These are phyloP conservation scores for Podilymbus podiceps DNA, from an alignment of 2,113 vertebrate species.

Conservation along the genomic window DNA sequence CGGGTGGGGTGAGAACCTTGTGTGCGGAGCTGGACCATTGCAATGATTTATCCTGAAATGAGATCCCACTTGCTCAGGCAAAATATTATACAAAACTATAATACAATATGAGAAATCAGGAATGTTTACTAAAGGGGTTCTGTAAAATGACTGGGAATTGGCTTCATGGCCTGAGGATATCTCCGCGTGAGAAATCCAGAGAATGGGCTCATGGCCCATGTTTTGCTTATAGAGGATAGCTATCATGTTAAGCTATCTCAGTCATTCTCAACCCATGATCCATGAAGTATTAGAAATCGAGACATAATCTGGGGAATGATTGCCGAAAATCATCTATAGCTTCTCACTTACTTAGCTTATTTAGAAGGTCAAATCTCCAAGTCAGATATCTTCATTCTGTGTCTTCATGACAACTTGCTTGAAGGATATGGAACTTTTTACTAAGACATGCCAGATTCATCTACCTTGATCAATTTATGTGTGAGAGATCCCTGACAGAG, in stretches of 20 bases:
- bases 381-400: neutral
- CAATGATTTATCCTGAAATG: neutral
- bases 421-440: neutral
- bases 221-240: neutral
- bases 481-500: neutral
- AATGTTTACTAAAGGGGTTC: neutral
- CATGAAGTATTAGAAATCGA: constrained; percentile 6
- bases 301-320: neutral
- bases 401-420: neutral
- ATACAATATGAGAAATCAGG: neutral
- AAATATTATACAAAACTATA: neutral
- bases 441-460: neutral
- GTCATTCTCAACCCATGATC: neutral
- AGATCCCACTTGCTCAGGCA: neutral
- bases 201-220: neutral
- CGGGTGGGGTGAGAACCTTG: neutral
- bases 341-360: neutral
- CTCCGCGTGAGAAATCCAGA: neutral
- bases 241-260: neutral
- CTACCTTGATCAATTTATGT: neutral
- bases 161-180: neutral
- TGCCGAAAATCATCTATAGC: neutral
- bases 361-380: neutral
- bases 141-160: neutral
- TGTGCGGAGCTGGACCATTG: neutral